Percentiles rank a stretch among this genome's conserved stretches.
Evolutionary conservation across 2,888 invertebrate species (phyloP).

Genomic region (Crioceris asparagi): DNA sequence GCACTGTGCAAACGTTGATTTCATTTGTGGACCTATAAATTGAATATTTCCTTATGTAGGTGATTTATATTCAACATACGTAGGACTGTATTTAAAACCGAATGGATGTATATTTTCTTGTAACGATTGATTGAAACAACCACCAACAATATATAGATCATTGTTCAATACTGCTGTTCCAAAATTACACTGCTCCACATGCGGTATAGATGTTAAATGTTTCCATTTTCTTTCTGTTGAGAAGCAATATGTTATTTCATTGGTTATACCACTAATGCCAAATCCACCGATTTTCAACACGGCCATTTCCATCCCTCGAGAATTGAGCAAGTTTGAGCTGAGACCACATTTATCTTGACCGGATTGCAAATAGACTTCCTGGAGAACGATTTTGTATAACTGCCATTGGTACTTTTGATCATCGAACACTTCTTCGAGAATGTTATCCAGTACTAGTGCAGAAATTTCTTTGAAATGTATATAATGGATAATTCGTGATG

Average conservation of each 20-base stretch:
- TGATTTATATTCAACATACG: constrained; percentile 24
- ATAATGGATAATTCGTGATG: constrained; percentile 37
- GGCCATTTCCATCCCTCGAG: constrained; percentile 57
- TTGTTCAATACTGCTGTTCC: constrained; percentile 59
- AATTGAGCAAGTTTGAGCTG: constrained; percentile 41
- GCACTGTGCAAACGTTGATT: too few relatives aligned
- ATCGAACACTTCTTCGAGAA: constrained; percentile 27
- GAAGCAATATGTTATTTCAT: constrained; percentile 56
- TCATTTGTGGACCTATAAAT: too few relatives aligned
- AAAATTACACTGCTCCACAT: constrained; percentile 64
- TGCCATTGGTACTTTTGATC: constrained; percentile 29
- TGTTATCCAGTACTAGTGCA: constrained; percentile 25
- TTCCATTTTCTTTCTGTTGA: constrained; percentile 50
- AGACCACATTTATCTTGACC: constrained; percentile 15
- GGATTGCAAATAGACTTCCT: constrained; percentile 32
- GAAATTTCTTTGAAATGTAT: constrained; percentile 42
- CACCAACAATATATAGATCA: constrained; percentile 58
- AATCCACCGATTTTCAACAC: constrained; percentile 62
- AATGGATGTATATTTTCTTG: constrained; percentile 63
- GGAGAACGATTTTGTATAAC: constrained; percentile 34
- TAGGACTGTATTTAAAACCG: constrained; percentile 51
- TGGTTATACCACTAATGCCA: constrained; percentile 52
- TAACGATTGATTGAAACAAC: constrained; percentile 57
- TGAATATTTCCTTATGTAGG: too few relatives aligned
- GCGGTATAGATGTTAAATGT: constrained; percentile 56